Conservation (phyloP, 92 coral and sea anemone species). For the Heliopora coerulea region DNA sequence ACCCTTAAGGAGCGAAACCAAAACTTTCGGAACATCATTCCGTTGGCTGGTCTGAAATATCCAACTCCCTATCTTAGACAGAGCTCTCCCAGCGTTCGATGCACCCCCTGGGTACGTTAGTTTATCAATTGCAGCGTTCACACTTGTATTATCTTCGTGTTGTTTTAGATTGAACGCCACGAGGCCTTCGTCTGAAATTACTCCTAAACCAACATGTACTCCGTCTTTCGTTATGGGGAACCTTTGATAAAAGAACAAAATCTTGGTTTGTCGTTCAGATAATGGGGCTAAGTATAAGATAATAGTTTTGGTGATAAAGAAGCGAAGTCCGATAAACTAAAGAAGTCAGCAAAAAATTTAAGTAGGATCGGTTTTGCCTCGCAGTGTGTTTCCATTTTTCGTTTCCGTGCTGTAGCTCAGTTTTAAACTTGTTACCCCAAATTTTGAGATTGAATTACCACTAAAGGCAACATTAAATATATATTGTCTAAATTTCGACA, state of each 20-base stretch:
- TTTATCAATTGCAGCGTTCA: slow-evolving; percentile 19
- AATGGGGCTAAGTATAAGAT: no score
- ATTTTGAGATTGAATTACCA: no score
- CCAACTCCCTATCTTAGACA: slow-evolving; percentile 33
- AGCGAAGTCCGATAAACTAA: no score
- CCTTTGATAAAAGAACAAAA: background rate
- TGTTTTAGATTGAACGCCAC: slow-evolving; percentile 38
- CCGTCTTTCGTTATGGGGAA: slow-evolving; percentile 27
- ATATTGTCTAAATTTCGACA: no score
- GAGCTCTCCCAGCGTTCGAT: slow-evolving; percentile 53
- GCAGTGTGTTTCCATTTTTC: no score
- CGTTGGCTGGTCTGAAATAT: slow-evolving; percentile 13
- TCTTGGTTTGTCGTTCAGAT: no score
- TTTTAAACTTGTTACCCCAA: no score
- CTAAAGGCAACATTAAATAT: no score
- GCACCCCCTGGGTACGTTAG: slow-evolving; percentile 41
- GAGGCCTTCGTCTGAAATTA: slow-evolving; percentile 30
- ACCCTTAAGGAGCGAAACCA: slow-evolving; percentile 33
- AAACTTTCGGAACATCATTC: slow-evolving; percentile 19
- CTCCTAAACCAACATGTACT: slow-evolving; percentile 36
- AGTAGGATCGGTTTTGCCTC: no score
- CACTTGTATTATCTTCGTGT: slow-evolving; percentile 15
- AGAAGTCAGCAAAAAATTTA: no score
- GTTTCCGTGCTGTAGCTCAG: no score
- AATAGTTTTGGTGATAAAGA: no score